Conservation (phyloP, 2,797 vertebrate species). For the Bucorvus abyssinicus region DNA sequence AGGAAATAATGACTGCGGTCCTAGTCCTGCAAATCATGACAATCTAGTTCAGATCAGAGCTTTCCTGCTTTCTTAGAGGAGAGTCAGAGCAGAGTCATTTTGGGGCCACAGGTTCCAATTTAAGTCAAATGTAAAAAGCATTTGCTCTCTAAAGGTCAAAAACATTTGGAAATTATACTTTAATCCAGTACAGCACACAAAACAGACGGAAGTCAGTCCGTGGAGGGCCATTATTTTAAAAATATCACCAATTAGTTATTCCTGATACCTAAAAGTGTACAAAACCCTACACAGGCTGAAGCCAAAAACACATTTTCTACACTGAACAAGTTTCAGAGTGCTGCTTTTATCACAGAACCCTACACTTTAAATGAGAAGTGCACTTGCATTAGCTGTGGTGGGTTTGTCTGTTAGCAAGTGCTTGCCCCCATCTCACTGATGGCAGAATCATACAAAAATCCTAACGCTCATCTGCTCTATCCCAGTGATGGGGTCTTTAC, state of each 20-base stretch:
- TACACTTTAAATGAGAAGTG: not conserved
- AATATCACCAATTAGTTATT: not conserved
- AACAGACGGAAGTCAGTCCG: not conserved
- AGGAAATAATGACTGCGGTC: not conserved
- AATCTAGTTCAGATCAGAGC: too few relatives aligned
- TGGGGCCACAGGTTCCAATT: not conserved
- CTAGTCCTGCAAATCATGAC: not conserved
- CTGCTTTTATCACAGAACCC: not conserved
- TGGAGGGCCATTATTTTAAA: not conserved
- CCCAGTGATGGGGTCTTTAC: rapidly evolving
- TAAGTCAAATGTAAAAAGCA: not conserved
- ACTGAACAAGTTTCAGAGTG: not conserved
- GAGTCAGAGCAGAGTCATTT: not conserved
- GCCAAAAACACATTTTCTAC: not conserved
- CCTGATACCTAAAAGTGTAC: not conserved
- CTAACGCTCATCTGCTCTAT: not conserved
- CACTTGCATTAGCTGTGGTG: not conserved
- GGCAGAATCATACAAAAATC: not conserved
- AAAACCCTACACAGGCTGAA: not conserved
- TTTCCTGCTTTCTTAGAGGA: not conserved
- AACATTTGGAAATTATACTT: slow-evolving; percentile 2
- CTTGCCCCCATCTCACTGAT: not conserved
- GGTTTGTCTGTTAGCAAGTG: not conserved
- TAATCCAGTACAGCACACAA: not conserved
- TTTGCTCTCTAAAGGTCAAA: not conserved